Evolutionary conservation across 2,888 invertebrate species (phyloP).

Genomic region (Cheilosia grossa): DNA sequence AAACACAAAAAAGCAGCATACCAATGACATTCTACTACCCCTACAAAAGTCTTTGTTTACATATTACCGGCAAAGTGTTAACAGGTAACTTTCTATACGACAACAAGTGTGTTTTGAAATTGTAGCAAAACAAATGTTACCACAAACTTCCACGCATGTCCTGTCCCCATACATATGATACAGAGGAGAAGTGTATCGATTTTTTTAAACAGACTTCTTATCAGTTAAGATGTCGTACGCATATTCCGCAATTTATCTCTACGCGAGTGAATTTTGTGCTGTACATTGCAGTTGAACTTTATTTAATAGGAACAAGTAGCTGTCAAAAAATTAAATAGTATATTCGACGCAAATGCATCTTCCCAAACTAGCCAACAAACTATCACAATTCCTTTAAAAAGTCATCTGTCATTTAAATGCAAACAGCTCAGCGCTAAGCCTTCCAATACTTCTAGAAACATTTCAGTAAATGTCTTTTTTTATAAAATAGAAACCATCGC

Average conservation of each 20-base stretch:
- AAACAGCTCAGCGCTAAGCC: no score
- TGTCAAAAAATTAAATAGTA: no score
- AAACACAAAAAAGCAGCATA: neutral
- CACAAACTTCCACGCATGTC: slow-evolving; percentile 72
- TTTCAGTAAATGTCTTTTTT: no score
- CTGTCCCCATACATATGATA: slow-evolving; percentile 48
- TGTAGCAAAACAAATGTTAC: slow-evolving; percentile 8
- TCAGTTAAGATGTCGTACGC: slow-evolving; percentile 65
- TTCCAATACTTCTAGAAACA: no score
- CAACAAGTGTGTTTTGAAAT: slow-evolving; percentile 68
- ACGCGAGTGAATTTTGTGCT: neutral
- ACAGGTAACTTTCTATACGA: neutral
- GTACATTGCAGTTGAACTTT: slow-evolving; percentile 46
- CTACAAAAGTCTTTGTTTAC: slow-evolving; percentile 42
- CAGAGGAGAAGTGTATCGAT: slow-evolving; percentile 61
- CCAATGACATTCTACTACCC: slow-evolving; percentile 9
- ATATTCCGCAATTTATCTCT: slow-evolving; percentile 58
- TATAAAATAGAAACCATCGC: no score
- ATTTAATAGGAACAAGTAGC: neutral
- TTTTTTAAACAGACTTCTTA: slow-evolving; percentile 47
- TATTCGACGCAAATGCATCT: no score
- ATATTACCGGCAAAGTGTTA: slow-evolving; percentile 32
- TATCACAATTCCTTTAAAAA: no score
- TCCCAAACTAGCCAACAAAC: no score
- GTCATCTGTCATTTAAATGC: no score